Evolutionary conservation across 2,113 vertebrate genomes (phyloP), one percentile per base, ranked within the genome.

Genomic region (Paedocypris sp.): DNA sequence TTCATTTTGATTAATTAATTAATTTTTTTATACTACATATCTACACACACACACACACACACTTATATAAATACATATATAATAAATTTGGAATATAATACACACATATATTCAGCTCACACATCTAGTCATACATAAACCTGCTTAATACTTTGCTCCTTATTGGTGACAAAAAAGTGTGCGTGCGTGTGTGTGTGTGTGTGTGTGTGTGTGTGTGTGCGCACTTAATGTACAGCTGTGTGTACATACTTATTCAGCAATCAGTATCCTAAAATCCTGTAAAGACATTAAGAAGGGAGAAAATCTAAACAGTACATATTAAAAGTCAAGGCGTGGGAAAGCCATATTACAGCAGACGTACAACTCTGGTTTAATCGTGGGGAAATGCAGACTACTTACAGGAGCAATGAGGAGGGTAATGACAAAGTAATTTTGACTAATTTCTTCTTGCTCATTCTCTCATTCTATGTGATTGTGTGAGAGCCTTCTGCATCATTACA

Each of bases 321-420:
- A 58, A 63, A 68, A 51, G 63, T 62, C 62, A 38, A 35, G 36
- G 33, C 7, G 10, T 1, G 7, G 32, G 54, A 43, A 62, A 23
- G 56, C 50, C 35, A 48, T 50, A 13, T 70, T 50, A 43, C 33
- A 35, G 41, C 46, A 47, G 45, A 62, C 68, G 62, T 66, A 28
- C 66, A 72, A 77, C 78, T 73, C 77, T 75, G 69, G 70, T 78
- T 78, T 86, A 86, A 86, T 86, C 80, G 80, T 70, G 73, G 73
- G 69, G 76, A 85, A 83, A 84, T 72, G 75, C 79, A 82, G 80
- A 85, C 80, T 85, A 87, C 82, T 87, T 85, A 85, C 80, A 84
- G 84, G 67, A 81, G 83, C 83, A 87, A 83, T 86, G 85, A 86
- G 81, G 84, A 80, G 78, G 78, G 78, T 87, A 86, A 87, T 86